These are phyloP conservation scores for Benitochromis conjunctus DNA, from an alignment of 2,113 vertebrate genomes.

Conservation along the genomic window DNA sequence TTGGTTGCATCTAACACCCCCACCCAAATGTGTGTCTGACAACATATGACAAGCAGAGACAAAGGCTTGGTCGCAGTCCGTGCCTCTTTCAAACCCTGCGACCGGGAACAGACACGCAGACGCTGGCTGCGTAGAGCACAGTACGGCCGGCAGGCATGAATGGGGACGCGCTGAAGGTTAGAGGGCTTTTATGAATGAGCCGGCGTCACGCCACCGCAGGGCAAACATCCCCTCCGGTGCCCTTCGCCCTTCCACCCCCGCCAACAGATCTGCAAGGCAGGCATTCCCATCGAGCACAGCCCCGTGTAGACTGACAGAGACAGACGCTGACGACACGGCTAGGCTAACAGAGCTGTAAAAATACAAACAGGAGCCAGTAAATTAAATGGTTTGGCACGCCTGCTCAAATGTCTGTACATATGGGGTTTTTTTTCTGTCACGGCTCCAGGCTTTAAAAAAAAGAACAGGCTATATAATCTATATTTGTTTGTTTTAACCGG, in stretches of 20 bases:
- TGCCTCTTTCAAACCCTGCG: background rate
- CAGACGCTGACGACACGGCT: background rate
- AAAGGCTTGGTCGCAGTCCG: background rate
- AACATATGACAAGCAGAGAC: background rate
- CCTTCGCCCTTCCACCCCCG: slow-evolving; percentile 56
- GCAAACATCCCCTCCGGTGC: slow-evolving; percentile 53
- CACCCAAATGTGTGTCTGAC: background rate
- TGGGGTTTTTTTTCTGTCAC: background rate
- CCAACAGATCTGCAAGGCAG: slow-evolving; percentile 10
- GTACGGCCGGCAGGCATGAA: slow-evolving; percentile 62
- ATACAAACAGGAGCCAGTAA: background rate
- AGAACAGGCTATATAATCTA: background rate
- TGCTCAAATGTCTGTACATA: background rate
- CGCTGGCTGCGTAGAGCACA: background rate
- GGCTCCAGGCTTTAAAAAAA: background rate
- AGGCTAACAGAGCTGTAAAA: background rate
- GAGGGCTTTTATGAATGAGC: slow-evolving; percentile 80
- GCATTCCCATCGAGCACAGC: slow-evolving; percentile 16
- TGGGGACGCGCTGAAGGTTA: slow-evolving; percentile 74
- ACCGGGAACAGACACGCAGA: background rate
- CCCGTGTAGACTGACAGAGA: background rate
- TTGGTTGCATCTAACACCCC: background rate
- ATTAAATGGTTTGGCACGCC: background rate
- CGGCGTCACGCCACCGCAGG: slow-evolving; percentile 80
- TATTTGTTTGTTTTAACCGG: background rate